These are phyloP conservation scores for Troides aeacus DNA, from an alignment of 2,888 invertebrate genomes.

Conservation along the genomic window DNA sequence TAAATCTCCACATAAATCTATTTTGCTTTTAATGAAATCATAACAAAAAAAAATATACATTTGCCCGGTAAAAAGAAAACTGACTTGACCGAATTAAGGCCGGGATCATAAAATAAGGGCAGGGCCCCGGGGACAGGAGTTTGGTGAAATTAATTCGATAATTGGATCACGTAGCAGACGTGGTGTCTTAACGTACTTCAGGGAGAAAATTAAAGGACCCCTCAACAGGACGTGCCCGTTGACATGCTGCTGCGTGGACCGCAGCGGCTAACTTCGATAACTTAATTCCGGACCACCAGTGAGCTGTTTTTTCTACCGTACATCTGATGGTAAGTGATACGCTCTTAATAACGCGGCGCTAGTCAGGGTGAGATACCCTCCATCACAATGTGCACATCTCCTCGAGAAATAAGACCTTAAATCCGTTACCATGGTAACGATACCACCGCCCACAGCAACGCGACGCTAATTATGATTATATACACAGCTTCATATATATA, in stretches of 20 bases:
- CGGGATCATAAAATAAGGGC: conserved; percentile 22
- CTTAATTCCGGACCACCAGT: conserved; percentile 11
- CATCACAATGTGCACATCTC: no score
- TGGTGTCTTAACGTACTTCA: conserved; percentile 32
- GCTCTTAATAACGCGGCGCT: no score
- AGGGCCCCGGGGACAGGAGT: conserved; percentile 7
- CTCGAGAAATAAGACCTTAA: no score
- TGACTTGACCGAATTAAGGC: conserved; percentile 20
- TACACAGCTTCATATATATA: no score
- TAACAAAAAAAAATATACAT: conserved; percentile 6
- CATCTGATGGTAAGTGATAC: no score
- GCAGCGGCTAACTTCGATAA: conserved; percentile 7
- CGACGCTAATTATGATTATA: no score
- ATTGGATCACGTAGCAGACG: conserved; percentile 37
- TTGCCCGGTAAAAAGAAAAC: conserved; percentile 9
- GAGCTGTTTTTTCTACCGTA: background rate
- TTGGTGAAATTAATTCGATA: conserved; percentile 37
- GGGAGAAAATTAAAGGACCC: conserved; percentile 32
- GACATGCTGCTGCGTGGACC: conserved; percentile 9
- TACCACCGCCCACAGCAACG: no score
- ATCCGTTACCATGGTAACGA: no score
- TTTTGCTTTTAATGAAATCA: conserved; percentile 12
- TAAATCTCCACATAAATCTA: background rate
- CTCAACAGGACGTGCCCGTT: conserved; percentile 27
- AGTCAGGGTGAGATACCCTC: no score